Base-by-base conservation (phyloP, 2,888 invertebrate species). In the Branchellion lobata region DNA sequence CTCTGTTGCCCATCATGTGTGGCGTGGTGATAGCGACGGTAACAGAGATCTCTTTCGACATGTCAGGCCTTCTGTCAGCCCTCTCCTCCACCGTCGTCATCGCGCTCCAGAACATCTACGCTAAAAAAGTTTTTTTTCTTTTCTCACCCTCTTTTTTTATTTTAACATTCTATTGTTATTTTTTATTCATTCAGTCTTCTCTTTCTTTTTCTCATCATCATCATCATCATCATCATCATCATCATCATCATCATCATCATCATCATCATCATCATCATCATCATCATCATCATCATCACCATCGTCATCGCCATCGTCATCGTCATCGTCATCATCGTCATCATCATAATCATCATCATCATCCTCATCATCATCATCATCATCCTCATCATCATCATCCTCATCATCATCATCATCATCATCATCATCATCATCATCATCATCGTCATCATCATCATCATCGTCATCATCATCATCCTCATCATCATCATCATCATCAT, bases 71-170 rank as follows among this genome's bases (percentile, higher is more conserved):
- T 81, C 87, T 92, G 79, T 93, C 94, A 85, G 96, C 96, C 77
- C 90, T 97, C 68, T 90, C 92, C 77, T 93, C 96, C 0, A 95
- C 96, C 0, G 92, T 95, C 89, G 94, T 95, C 80, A 95, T 96
- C 85, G 93, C 95, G 21, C 89, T 96, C 84, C 95, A 96, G 88
- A 96, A 96, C 88, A 94, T 97, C 84, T 95, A 92, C 89, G 95
- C 96, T 0, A 97, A 97, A 90, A 95, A 95, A 90, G 95, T 93
- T 86, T 79, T 84, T 81, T 34, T 69, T 5, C n/a, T n/a, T n/a
- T n/a, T n/a, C n/a, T n/a, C n/a, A n/a, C n/a, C n/a, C n/a, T n/a
- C n/a, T n/a, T n/a, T n/a, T 61, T 31, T n/a, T 36, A n/a, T 40
- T 36, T 24, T 29, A 8, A 29, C 33, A 24, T 77, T 11, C 29